Percentiles rank a stretch among this genome's conserved stretches.
Evolutionary conservation across 2,888 invertebrate species (phyloP).

Genomic region (Nysson spinosus): DNA sequence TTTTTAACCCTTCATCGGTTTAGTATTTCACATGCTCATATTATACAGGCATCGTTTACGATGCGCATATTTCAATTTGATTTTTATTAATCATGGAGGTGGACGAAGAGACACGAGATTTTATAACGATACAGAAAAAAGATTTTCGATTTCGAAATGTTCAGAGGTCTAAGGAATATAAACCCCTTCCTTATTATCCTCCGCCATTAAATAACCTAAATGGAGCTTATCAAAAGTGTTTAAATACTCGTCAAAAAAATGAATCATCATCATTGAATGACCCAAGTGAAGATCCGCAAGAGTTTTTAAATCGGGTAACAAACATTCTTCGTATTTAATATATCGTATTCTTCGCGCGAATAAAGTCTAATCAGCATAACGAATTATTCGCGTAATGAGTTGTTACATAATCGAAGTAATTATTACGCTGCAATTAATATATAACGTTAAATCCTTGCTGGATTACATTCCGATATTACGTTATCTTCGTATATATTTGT

Average conservation of each 20-base stretch:
- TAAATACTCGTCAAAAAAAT: slow-evolving; percentile 53
- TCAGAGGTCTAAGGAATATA: slow-evolving; percentile 17
- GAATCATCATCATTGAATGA: slow-evolving; percentile 33
- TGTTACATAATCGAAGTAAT: neutral
- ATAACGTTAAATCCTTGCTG: too few relatives aligned
- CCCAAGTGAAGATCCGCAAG: slow-evolving; percentile 55
- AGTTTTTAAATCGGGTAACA: slow-evolving; percentile 50
- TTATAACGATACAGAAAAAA: slow-evolving; percentile 61
- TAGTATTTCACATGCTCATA: neutral
- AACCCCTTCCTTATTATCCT: slow-evolving; percentile 26
- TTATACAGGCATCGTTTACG: neutral
- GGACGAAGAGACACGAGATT: slow-evolving; percentile 67
- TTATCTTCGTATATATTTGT: neutral
- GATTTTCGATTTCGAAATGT: slow-evolving; percentile 47
- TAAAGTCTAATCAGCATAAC: too few relatives aligned
- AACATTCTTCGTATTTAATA: neutral
- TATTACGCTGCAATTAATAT: too few relatives aligned
- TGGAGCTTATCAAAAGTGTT: slow-evolving; percentile 53
- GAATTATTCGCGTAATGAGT: neutral
- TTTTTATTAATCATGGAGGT: slow-evolving; percentile 57
- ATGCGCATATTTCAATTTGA: slow-evolving; percentile 1
- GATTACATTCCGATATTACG: neutral
- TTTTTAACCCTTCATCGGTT: neutral
- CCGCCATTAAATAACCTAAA: slow-evolving; percentile 55
- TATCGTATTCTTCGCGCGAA: too few relatives aligned